Evolutionary conservation across 2,888 invertebrate genomes (phyloP), one percentile per base, ranked within the genome.

Genomic region (Drosophila flavopinicola): DNA sequence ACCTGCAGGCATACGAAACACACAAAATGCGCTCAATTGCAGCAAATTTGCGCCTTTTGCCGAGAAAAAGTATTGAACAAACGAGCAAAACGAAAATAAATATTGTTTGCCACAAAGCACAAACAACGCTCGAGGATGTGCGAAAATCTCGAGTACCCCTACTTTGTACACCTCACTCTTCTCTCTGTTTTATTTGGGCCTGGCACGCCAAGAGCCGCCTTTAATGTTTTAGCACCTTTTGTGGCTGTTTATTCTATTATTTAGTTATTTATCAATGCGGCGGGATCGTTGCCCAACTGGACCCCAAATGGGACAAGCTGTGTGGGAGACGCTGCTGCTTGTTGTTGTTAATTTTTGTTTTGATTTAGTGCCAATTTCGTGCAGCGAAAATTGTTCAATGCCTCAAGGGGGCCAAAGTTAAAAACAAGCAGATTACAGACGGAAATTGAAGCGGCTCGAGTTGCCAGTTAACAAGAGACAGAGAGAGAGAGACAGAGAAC

Each of bases 321-420:
- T 83, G 85, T 79, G 74, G 80, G 79, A 59, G 80, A 83, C 58
- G 49, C 32, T 29, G 38, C 11, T n/a, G 29, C n/a, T 20, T 35
- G 35, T 37, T 24, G n/a, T 45, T 39, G 29, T 30, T 49, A 61
- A 51, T 54, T 61, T 44, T 11, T 58, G 67, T 76, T 83, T 84
- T 83, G 82, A 86, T 83, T 83, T 83, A 83, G 80, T 80, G 87
- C 70, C 87, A 83, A 86, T 83, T 86, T 86, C 56, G 75, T 66
- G 69, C 42, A 49, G 66, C 35, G 30, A 59, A 77, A 84, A 80
- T 86, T 84, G 70, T 51, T 51, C 58, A 47, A 42, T 35, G 78
- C 82, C 83, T 60, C 60, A n/a, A n/a, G n/a, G 27, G 51, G 73
- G 75, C 63, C 27, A 47, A 64, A 73, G 45, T 75, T 57, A 54